Conservation (phyloP, 2,888 invertebrate genomes). For the Argyresthia albistria region DNA sequence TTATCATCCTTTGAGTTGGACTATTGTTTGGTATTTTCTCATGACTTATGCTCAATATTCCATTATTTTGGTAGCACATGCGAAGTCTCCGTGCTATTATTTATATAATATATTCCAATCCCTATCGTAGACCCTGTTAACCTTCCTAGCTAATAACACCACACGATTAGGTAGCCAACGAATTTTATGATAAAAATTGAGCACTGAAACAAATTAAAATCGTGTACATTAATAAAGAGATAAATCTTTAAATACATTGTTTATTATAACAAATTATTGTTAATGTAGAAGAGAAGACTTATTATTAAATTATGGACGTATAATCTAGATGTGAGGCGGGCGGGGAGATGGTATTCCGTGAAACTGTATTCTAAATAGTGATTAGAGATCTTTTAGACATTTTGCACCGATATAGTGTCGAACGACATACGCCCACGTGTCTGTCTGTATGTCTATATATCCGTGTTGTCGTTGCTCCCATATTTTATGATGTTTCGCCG, state of each 20-base stretch:
- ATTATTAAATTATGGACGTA: conserved; percentile 36
- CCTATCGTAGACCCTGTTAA: conserved; percentile 49
- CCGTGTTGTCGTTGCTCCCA: conserved; percentile 31
- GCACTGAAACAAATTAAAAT: conserved; percentile 62
- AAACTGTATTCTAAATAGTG: conserved; percentile 55
- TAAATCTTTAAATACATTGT: conserved; percentile 34
- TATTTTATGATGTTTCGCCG: conserved; percentile 35
- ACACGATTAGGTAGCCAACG: conserved; percentile 66
- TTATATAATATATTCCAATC: conserved; percentile 44
- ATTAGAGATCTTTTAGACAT: conserved; percentile 60
- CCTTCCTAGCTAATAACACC: conserved; percentile 46
- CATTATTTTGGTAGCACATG: no score
- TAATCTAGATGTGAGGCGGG: conserved; percentile 20
- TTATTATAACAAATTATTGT: conserved; percentile 42
- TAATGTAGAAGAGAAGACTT: conserved; percentile 64
- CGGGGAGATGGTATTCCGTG: conserved; percentile 37
- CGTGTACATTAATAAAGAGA: conserved; percentile 37
- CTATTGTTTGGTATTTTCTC: no score
- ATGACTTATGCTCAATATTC: no score
- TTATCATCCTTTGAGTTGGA: no score
- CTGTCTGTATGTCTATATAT: conserved; percentile 17
- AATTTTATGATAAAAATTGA: conserved; percentile 60
- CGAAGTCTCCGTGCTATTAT: conserved; percentile 10
- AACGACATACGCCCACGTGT: conserved; percentile 24
- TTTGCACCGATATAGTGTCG: conserved; percentile 56